A percentile compares a stretch with the other conserved stretches of the same genome.
Evolutionary conservation across 2,797 vertebrate species (phyloP).

Genomic region (Platalea minor): DNA sequence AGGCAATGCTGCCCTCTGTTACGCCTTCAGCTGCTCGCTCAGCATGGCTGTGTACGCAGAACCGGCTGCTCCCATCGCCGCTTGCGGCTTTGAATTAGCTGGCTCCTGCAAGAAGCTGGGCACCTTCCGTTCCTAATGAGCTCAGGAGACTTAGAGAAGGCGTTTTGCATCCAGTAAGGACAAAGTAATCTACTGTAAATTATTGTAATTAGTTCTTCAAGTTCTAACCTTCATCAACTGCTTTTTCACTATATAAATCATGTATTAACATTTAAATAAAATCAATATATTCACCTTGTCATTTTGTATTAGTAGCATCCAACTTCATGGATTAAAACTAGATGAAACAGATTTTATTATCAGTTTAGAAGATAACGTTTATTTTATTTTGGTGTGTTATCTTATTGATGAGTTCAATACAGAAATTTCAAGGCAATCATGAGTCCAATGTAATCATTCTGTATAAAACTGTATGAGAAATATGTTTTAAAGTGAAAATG

Average conservation of each 20-base stretch:
- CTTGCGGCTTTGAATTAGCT: background rate
- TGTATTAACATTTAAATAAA: background rate
- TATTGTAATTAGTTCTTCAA: background rate
- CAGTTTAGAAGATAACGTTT: background rate
- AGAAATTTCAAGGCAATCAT: background rate
- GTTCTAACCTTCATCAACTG: background rate
- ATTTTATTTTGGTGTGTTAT: background rate
- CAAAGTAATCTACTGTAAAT: background rate
- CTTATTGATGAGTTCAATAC: background rate
- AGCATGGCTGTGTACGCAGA: rapidly evolving
- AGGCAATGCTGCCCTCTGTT: conserved; percentile 10
- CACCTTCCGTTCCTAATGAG: background rate
- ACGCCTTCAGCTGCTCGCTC: background rate
- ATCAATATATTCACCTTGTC: background rate
- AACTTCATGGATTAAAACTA: background rate
- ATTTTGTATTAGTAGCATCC: background rate
- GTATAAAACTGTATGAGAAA: background rate
- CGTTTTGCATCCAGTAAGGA: background rate
- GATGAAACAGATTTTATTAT: background rate
- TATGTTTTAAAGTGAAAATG: background rate
- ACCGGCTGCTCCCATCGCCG: background rate
- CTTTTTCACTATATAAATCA: background rate
- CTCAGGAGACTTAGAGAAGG: background rate
- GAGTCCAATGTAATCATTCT: background rate
- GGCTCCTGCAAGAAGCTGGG: background rate